Base-by-base conservation (phyloP, 2,888 invertebrate species). In the Amaurobius ferox region DNA sequence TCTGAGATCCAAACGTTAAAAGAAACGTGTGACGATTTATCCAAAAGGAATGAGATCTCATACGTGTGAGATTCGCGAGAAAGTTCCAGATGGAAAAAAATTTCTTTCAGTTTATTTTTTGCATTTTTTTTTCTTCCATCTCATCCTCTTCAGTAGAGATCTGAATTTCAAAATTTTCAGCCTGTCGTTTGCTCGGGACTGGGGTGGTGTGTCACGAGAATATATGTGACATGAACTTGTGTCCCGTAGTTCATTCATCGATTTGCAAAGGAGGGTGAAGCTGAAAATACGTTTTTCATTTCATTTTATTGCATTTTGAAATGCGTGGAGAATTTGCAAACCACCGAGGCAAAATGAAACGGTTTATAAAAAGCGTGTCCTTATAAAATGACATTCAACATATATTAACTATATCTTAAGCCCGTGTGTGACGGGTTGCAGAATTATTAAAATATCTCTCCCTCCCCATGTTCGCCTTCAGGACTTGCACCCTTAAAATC, bases 11-110 rank as follows among this genome's bases (percentile, higher is more conserved):
- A 48, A 71, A 83, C 76, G 76, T 70, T 76, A 76, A 83, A 83
- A 83, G 81, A 83, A 76, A 83, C 71, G 73, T 76, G 81, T 83
- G 81, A 83, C 81, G 70, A 83, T 83, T 83, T 83, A 76, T 71
- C 81, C 81, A 64, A 32, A 70, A 76, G 70, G 76, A 76, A 83
- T 76, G 29, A 44, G 64, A 32, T 72, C 79, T 64, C 64, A 26
- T 62, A 66, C 73, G 79, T 64, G 64, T 62, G 48, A 28, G 71
- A 64, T 61, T 62, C 70, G 28, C 62, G 70, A 48, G 70, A 83
- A 76, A 83, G 74, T 83, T 83, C 76, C 76, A 76, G 61, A 76
- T 76, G 81, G 81, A 55, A 32, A 66, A 7, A 35, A 44, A 66
- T 72, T 79, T 79, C 44, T 55, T 61, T 79, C 48, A 29, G 61